These are phyloP conservation scores for Synanthedon formicaeformis DNA, from an alignment of 2,888 invertebrate species.

Conservation along the genomic window DNA sequence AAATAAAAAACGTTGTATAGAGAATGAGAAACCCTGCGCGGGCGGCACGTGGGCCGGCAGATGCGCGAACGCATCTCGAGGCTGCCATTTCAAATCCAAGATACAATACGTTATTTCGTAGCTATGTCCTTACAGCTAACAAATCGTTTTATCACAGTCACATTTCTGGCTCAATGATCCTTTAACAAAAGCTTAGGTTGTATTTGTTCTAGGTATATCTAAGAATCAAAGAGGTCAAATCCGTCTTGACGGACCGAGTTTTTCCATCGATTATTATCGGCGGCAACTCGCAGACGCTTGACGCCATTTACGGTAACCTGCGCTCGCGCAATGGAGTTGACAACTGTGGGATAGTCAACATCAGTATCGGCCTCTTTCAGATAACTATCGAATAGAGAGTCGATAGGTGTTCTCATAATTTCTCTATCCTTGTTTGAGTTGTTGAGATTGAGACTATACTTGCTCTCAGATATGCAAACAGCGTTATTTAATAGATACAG, in stretches of 20 bases:
- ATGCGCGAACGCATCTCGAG: slow-evolving; percentile 52
- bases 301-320: slow-evolving; percentile 61
- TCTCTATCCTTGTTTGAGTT: slow-evolving; percentile 39
- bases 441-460: neutral
- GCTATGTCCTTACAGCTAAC: slow-evolving; percentile 13
- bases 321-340: slow-evolving; percentile 42
- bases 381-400: slow-evolving; percentile 43
- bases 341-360: slow-evolving; percentile 62
- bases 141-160: neutral
- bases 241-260: slow-evolving; percentile 55
- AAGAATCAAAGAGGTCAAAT: slow-evolving; percentile 50
- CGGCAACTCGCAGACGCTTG: slow-evolving; percentile 34
- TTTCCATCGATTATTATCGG: slow-evolving; percentile 59
- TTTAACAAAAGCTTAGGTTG: neutral
- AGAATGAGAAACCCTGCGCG: slow-evolving; percentile 37
- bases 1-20: slow-evolving; percentile 41
- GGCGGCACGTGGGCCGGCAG: slow-evolving; percentile 66
- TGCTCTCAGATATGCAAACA: too few relatives aligned
- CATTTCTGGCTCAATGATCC: neutral
- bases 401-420: slow-evolving; percentile 45
- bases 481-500: too few relatives aligned
- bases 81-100: slow-evolving; percentile 26
- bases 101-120: slow-evolving; percentile 41
- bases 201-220: slow-evolving; percentile 9
- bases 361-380: slow-evolving; percentile 32